Evolutionary conservation across 2,113 vertebrate species (phyloP), one percentile per base, ranked within the genome.

Genomic region (Sigmodon hispidus): DNA sequence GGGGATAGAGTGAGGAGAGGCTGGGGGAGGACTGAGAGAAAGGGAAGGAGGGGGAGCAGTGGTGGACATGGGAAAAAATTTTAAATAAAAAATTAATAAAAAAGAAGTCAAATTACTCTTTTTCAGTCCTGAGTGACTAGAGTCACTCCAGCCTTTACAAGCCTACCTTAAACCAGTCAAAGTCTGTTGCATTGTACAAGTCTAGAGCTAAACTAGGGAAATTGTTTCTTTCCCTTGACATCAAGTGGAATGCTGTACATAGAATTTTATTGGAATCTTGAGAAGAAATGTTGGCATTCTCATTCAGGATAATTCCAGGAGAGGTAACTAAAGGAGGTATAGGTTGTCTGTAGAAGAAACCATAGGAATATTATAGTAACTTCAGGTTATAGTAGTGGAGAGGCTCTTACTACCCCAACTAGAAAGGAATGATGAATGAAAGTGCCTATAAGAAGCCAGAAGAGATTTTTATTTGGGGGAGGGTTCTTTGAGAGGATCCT

Each of bases 261-360:
- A 63, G 55, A 48, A 63, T 52, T 97, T 67, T 55, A n/a, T 67
- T 65, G 90, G 80, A 90, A 50, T 94, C 63, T 57, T 48, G n/a
- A 85, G 16, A 90, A 52, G 86, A 94, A 91, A 90, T 63, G 70
- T 61, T 87, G 87, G 8, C 26, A n/a, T 90, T 90, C n/a, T 96
- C 50, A 90, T 40, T 96, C 45, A 87, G 73, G 29, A 72, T 72
- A 89, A 83, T 91, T 87, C 31, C 63, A 89, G 36, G 80, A 92
- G 69, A 70, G 50, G 85, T 89, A 45, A n/a, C 81, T 73, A 70
- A 93, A 89, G 86, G 52, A 75, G 31, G 5, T 85, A 26, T 85
- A 40, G 31, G 48, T 83, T 65, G 55, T 17, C 81, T 61, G 7
- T 73, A 80, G 90, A 77, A 31, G 72, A 80, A 86, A 43, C 48